Conservation (phyloP, 2,113 vertebrate species). For the Salvelinus sp. region DNA sequence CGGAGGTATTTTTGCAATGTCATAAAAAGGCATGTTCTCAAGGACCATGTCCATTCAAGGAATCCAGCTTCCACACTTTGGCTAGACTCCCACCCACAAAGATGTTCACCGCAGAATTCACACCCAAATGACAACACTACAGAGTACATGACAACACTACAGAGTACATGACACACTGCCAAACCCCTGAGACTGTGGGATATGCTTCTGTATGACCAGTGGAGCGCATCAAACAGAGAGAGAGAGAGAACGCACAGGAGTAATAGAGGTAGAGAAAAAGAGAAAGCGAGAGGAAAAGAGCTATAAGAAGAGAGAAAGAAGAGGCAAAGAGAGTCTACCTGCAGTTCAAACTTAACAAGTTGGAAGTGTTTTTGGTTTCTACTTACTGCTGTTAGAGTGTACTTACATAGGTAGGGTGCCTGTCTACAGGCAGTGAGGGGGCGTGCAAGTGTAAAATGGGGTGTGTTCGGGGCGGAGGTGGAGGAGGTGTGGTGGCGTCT, state of each 20-base stretch:
- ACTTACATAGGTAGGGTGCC: slow-evolving; percentile 75
- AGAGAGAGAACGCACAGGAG: too few relatives aligned
- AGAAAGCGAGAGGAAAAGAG: background rate
- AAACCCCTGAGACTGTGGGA: slow-evolving; percentile 12
- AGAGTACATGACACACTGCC: slow-evolving; percentile 6
- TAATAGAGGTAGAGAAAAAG: background rate
- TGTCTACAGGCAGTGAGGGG: slow-evolving; percentile 71
- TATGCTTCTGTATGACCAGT: slow-evolving; percentile 7
- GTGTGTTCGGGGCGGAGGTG: slow-evolving; percentile 68
- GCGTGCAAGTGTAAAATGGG: slow-evolving; percentile 73
- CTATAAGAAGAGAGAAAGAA: background rate
- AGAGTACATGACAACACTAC: background rate
- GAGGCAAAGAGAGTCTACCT: slow-evolving; percentile 20
- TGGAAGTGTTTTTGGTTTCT: slow-evolving; percentile 49
- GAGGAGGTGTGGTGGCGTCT: slow-evolving; percentile 69
- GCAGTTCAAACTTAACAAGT: background rate
- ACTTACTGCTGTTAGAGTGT: slow-evolving; percentile 70
- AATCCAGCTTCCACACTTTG: slow-evolving; percentile 1
- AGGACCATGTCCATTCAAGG: slow-evolving; percentile 7
- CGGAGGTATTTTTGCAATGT: background rate
- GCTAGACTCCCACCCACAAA: background rate
- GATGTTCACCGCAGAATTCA: background rate
- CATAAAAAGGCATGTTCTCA: background rate
- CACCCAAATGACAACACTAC: background rate
- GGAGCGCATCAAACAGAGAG: background rate